Evolutionary conservation across 2,113 vertebrate species (phyloP).

Genomic region (Carettochelys insculpta): DNA sequence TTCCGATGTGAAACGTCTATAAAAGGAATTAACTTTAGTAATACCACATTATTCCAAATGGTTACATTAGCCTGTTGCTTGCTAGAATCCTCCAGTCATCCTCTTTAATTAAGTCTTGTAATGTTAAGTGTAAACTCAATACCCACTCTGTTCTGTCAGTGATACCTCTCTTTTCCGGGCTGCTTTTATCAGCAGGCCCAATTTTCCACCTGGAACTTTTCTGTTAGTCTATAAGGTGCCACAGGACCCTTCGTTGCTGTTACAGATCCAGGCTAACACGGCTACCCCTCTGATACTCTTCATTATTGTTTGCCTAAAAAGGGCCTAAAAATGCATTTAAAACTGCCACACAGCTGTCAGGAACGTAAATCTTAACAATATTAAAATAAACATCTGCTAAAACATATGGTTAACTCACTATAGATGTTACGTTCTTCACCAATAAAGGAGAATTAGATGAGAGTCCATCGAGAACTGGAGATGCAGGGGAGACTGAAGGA

Average conservation of each 20-base stretch:
- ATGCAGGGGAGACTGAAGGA: rapidly evolving
- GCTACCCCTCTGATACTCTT: background rate
- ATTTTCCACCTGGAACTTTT: slow-evolving; percentile 74
- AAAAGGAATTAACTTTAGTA: slow-evolving; percentile 58
- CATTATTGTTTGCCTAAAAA: background rate
- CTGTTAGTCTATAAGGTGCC: too few relatives aligned
- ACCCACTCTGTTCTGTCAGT: slow-evolving; percentile 67
- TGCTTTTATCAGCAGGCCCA: slow-evolving; percentile 71
- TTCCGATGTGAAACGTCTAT: slow-evolving; percentile 10
- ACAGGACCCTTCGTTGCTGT: too few relatives aligned
- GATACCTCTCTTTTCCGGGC: slow-evolving; percentile 60
- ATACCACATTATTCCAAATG: slow-evolving; percentile 15
- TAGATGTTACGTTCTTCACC: background rate
- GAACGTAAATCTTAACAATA: background rate
- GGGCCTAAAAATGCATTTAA: background rate
- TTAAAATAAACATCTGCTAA: background rate
- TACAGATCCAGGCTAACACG: too few relatives aligned
- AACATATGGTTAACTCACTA: background rate
- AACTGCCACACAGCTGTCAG: background rate
- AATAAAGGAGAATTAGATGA: background rate
- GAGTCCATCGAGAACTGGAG: background rate
- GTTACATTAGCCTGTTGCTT: slow-evolving; percentile 48
- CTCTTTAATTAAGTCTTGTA: slow-evolving; percentile 73
- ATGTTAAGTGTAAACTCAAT: slow-evolving; percentile 66
- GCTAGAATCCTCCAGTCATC: slow-evolving; percentile 69